These are phyloP conservation scores for Achroia grisella DNA, from an alignment of 1,140 invertebrate species.

Conservation along the genomic window DNA sequence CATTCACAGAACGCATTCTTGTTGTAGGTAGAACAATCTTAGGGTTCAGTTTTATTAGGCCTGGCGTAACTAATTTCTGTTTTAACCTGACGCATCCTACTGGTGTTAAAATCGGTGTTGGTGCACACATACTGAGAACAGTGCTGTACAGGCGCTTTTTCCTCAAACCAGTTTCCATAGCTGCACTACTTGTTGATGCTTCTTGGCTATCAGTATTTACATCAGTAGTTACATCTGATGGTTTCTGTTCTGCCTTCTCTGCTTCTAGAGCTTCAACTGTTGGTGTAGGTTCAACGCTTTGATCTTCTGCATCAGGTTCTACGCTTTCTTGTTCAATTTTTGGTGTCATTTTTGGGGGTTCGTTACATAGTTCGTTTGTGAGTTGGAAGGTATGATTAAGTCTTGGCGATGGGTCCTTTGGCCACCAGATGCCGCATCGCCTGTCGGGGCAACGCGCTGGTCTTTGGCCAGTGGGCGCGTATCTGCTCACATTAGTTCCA, in stretches of 20 bases:
- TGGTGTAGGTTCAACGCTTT: conserved; percentile 15
- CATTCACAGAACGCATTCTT: conserved; percentile 36
- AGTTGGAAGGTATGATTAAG: conserved; percentile 28
- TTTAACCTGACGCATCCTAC: conserved; percentile 44
- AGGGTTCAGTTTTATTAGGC: conserved; percentile 54
- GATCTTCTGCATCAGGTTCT: conserved; percentile 12
- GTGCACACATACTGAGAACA: conserved; percentile 56
- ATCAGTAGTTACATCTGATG: conserved; percentile 25
- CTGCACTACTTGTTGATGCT: conserved; percentile 45
- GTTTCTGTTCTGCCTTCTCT: conserved; percentile 15
- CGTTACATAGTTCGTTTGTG: conserved; percentile 13
- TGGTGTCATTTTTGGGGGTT: conserved; percentile 8
- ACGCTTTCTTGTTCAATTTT: conserved; percentile 22
- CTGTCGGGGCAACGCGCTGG: conserved; percentile 37
- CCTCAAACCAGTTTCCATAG: conserved; percentile 33
- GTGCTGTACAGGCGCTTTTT: conserved; percentile 64
- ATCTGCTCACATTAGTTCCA: conserved; percentile 50
- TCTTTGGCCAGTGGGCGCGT: conserved; percentile 51
- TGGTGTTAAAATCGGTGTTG: conserved; percentile 32
- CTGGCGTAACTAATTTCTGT: conserved; percentile 51
- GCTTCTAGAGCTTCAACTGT: conserved; percentile 18
- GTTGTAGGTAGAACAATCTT: conserved; percentile 45
- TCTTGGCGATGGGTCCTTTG: conserved; percentile 33
- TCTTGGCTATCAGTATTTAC: conserved; percentile 29
- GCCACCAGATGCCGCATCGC: conserved; percentile 51